Conservation (phyloP, 1,140 invertebrate species). For the Panonychus citri region DNA sequence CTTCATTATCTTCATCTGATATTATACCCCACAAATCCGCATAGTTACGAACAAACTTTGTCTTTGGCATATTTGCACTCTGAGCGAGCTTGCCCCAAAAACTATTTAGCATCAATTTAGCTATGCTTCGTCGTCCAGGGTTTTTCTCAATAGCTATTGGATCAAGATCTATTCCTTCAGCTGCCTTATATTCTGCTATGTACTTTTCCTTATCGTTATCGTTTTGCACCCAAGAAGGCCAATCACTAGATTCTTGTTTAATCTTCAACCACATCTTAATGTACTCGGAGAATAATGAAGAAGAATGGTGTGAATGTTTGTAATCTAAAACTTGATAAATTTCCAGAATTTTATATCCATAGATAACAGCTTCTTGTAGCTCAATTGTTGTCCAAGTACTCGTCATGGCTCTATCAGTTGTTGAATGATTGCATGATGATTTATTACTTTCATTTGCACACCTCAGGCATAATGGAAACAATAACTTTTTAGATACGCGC, state of each 20-base stretch:
- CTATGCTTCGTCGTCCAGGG: slow-evolving; percentile 14
- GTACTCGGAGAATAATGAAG: neutral
- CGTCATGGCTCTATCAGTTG: slow-evolving; percentile 17
- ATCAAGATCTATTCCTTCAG: slow-evolving; percentile 22
- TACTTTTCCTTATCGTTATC: slow-evolving; percentile 18
- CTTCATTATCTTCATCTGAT: slow-evolving; percentile 5
- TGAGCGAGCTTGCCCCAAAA: slow-evolving; percentile 19
- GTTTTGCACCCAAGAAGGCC: slow-evolving; percentile 16
- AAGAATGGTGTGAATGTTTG: neutral
- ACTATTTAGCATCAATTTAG: neutral
- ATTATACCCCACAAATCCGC: slow-evolving; percentile 17
- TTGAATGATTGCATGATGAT: slow-evolving; percentile 13
- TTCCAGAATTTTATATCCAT: neutral
- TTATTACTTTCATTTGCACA: neutral
- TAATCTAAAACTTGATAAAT: too few species aligned
- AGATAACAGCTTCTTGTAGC: neutral
- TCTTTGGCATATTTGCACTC: slow-evolving; percentile 2
- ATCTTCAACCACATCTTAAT: slow-evolving; percentile 1
- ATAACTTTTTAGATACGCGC: neutral
- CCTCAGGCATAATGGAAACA: neutral
- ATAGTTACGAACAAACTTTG: slow-evolving; percentile 14
- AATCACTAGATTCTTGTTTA: slow-evolving; percentile 13
- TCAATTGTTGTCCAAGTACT: slow-evolving; percentile 18
- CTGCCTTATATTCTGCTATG: slow-evolving; percentile 18
- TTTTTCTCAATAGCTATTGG: slow-evolving; percentile 19